phyloP scores from a whole-genome alignment of 2,888 invertebrate genomes.

The Poecilus cupreus region DNA sequence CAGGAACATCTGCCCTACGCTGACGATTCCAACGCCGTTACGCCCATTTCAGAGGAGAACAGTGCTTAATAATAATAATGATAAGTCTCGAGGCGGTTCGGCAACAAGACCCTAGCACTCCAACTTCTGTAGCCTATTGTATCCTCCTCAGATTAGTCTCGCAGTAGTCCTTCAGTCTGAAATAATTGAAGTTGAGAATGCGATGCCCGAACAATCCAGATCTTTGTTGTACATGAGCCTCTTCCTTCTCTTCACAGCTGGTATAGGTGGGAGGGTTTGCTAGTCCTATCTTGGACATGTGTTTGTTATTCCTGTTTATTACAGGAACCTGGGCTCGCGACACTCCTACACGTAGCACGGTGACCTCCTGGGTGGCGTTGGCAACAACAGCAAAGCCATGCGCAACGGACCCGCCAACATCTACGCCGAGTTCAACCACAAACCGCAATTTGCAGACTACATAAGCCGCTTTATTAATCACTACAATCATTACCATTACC shows the following conservation, averaged over 20 bases:
- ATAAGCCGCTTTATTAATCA: conserved; percentile 75
- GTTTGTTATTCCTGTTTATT: conserved; percentile 94
- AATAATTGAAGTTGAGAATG: too few species aligned
- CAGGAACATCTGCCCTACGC: conserved; percentile 94
- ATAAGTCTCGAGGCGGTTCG: too few species aligned
- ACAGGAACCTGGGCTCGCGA: conserved; percentile 91
- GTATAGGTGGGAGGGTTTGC: too few species aligned
- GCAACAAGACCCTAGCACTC: too few species aligned
- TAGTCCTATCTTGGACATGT: too few species aligned
- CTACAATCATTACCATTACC: neutral
- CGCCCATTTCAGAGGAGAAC: conserved; percentile 98
- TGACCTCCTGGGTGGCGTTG: conserved; percentile 86
- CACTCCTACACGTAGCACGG: conserved; percentile 97
- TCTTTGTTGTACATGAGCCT: too few species aligned
- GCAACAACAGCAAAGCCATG: conserved; percentile 77
- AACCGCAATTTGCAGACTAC: conserved; percentile 82
- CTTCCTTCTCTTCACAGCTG: too few species aligned
- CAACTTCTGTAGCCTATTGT: too few species aligned
- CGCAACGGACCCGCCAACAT: conserved; percentile 78
- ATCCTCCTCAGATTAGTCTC: too few species aligned
- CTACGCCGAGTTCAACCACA: conserved; percentile 79
- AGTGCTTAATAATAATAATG: too few species aligned
- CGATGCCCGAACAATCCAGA: too few species aligned
- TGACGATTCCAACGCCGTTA: conserved; percentile 97
- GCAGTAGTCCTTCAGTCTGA: too few species aligned